Percentiles rank a stretch among this genome's conserved stretches.
phyloP scores from a whole-genome alignment of 2,888 invertebrate species.

The Temnothorax unifasciatus region DNA sequence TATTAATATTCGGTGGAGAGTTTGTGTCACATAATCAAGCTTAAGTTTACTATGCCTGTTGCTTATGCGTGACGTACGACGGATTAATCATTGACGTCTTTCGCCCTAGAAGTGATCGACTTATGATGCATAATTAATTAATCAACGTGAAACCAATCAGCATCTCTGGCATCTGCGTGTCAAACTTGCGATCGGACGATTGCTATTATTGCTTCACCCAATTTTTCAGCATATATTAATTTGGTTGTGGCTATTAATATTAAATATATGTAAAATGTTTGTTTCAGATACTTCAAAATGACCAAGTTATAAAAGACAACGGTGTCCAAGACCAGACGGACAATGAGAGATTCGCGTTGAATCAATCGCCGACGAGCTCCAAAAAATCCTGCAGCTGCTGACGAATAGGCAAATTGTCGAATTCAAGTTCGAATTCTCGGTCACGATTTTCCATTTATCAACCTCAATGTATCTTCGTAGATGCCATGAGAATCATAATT shows the following conservation, averaged over 20 bases:
- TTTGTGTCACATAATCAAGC: conserved; percentile 25
- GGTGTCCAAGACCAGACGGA: conserved; percentile 88
- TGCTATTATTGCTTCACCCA: neutral
- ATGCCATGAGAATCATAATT: conserved; percentile 36
- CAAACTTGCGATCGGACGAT: neutral
- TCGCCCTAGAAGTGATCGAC: conserved; percentile 58
- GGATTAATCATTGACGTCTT: conserved; percentile 68
- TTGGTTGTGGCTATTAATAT: neutral
- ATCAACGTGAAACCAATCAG: conserved; percentile 36
- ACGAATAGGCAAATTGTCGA: conserved; percentile 81
- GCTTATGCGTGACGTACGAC: conserved; percentile 32
- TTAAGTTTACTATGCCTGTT: conserved; percentile 1
- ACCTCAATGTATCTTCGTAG: conserved; percentile 25
- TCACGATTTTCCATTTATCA: conserved; percentile 44
- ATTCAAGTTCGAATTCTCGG: conserved; percentile 43
- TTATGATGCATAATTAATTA: conserved; percentile 58
- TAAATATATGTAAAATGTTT: conserved; percentile 1
- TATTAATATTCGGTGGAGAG: neutral
- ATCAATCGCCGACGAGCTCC: conserved; percentile 86
- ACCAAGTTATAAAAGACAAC: conserved; percentile 91
- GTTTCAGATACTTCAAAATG: conserved; percentile 92
- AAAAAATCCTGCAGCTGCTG: conserved; percentile 89
- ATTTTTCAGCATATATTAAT: neutral
- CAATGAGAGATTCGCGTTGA: conserved; percentile 90
- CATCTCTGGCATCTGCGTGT: conserved; percentile 12